Conservation (phyloP, 2,888 invertebrate genomes). For the Drosophila flavopinicola region DNA sequence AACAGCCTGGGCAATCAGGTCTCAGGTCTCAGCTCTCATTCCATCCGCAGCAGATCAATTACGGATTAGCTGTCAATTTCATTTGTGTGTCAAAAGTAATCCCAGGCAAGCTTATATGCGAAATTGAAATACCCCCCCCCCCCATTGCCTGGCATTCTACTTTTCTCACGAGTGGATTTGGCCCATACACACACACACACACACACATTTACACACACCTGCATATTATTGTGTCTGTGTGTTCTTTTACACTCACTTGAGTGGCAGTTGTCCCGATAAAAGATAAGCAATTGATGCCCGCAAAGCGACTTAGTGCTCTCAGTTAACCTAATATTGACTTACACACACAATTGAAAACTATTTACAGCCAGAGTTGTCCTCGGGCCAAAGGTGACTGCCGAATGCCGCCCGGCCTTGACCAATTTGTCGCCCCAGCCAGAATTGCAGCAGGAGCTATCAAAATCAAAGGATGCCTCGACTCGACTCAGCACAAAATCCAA, state of each 20-base stretch:
- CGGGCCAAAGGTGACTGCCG: slow-evolving; percentile 4
- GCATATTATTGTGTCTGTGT: slow-evolving; percentile 17
- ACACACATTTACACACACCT: slow-evolving; percentile 24
- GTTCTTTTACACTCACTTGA: slow-evolving; percentile 17
- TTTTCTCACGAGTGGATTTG: slow-evolving; percentile 44
- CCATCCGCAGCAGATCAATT: slow-evolving; percentile 65
- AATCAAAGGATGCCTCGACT: slow-evolving; percentile 12
- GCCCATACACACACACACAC: slow-evolving; percentile 14
- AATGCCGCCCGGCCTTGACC: slow-evolving; percentile 40
- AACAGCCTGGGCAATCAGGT: slow-evolving; percentile 4
- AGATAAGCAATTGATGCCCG: slow-evolving; percentile 58
- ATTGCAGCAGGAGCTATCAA: not conserved
- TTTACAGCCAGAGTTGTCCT: slow-evolving; percentile 45
- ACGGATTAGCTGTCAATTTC: slow-evolving; percentile 75
- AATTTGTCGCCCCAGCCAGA: slow-evolving; percentile 15
- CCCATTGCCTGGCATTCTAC: not conserved
- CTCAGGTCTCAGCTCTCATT: not conserved
- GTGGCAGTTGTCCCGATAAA: slow-evolving; percentile 59
- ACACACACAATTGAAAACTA: slow-evolving; percentile 64
- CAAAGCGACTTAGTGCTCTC: slow-evolving; percentile 38
- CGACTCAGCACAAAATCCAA: slow-evolving; percentile 34
- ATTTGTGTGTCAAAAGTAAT: slow-evolving; percentile 56
- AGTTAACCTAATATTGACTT: slow-evolving; percentile 71
- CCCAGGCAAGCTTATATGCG: slow-evolving; percentile 49
- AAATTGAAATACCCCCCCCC: slow-evolving; percentile 50